Conservation (phyloP, 2,888 invertebrate genomes). For the Parascotia fuliginaria region DNA sequence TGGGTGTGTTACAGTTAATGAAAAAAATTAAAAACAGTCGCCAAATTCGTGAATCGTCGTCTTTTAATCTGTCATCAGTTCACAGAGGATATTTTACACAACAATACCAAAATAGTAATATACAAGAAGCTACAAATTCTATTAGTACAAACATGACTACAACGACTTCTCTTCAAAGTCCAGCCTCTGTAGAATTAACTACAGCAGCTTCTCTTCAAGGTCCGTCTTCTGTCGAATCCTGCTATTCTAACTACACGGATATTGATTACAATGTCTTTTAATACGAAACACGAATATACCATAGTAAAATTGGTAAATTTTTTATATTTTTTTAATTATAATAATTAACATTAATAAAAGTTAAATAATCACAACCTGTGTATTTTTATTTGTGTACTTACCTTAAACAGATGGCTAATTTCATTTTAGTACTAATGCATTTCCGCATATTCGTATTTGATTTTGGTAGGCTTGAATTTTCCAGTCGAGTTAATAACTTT, state of each 20-base stretch:
- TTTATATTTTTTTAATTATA: background rate
- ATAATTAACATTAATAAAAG: constrained; percentile 27
- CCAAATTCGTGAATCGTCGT: constrained; percentile 21
- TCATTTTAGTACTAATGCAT: constrained; percentile 30
- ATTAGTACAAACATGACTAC: constrained; percentile 36
- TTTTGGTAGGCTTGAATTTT: too few relatives aligned
- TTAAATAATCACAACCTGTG: constrained; percentile 23
- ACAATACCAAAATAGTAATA: constrained; percentile 35
- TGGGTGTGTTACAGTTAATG: constrained; percentile 39
- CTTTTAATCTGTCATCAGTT: constrained; percentile 31
- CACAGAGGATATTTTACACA: constrained; percentile 37
- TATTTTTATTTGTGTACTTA: constrained; percentile 37
- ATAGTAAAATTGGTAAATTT: constrained; percentile 17
- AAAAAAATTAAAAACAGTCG: constrained; percentile 32
- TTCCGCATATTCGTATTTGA: constrained; percentile 19
- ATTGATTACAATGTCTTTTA: constrained; percentile 23
- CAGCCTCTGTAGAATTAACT: constrained; percentile 25
- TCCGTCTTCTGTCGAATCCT: constrained; percentile 31
- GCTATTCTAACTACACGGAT: constrained; percentile 27
- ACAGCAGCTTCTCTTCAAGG: constrained; percentile 19
- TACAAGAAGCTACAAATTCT: constrained; percentile 34
- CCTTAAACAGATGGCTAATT: constrained; percentile 37
- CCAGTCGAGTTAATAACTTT: constrained; percentile 20
- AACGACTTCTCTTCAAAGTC: constrained; percentile 21
- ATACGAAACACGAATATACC: constrained; percentile 21